Evolutionary conservation across 2,888 invertebrate species (phyloP).

Genomic region (Stenchaetothrips biformis): DNA sequence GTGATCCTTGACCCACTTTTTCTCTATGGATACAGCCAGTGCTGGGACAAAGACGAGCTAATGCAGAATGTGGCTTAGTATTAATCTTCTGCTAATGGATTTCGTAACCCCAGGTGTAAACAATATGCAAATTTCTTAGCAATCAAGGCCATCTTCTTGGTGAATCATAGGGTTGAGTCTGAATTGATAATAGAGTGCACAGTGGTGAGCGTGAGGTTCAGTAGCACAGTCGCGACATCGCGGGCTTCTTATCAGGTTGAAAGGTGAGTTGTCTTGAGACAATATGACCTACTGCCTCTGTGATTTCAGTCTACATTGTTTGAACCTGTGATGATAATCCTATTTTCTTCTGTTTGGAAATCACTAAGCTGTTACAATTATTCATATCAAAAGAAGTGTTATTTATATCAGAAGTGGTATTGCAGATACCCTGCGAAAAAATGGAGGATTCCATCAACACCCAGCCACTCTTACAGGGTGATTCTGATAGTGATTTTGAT

Average conservation of each 20-base stretch:
- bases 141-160: slow-evolving; percentile 8
- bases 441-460: slow-evolving; percentile 49
- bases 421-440: background rate
- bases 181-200: background rate
- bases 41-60: background rate
- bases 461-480: slow-evolving; percentile 50
- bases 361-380: background rate
- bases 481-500: slow-evolving; percentile 48
- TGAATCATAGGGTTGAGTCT: background rate
- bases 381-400: background rate
- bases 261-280: background rate
- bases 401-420: background rate
- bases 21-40: too few relatives aligned
- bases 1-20: too few relatives aligned
- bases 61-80: background rate
- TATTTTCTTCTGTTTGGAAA: background rate
- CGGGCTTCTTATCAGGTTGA: background rate
- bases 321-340: background rate
- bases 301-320: background rate
- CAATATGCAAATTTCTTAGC: background rate
- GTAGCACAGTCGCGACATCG: too few relatives aligned
- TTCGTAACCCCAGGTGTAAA: background rate
- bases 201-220: too few relatives aligned
- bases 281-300: too few relatives aligned
- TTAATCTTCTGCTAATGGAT: background rate